Evolutionary conservation across 2,113 vertebrate genomes (phyloP), one percentile per base, ranked within the genome.

Genomic region (Salvator merianae): DNA sequence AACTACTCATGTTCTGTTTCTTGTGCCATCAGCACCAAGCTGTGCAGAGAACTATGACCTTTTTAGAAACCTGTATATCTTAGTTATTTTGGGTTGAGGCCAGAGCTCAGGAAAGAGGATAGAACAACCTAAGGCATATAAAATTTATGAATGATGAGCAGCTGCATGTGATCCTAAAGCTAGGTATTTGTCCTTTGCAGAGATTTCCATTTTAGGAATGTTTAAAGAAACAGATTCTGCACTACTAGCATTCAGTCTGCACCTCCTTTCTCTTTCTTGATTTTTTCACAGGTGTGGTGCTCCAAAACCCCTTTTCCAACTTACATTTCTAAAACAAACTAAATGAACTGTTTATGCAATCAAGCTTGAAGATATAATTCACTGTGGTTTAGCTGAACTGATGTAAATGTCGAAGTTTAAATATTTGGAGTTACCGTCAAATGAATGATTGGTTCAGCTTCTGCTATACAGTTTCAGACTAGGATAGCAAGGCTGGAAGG

Each of bases 321-420:
- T 88, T 81, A 90, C 85, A 87, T 93, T 88, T 88, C 53, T 84
- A 90, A 90, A 93, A 83, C 80, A 91, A 93, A 80, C 81, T 85
- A 88, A 92, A 81, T 47, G 77, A 91, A 86, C 50, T 85, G 78
- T 92, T 94, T 89, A 92, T 65, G 70, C 0, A 26, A 84, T 75
- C 91, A 82, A 81, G 89, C 77, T 89, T 84, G 90, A 85, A 77
- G 22, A 77, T 83, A 2, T 86, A 84, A 82, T 90, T 91, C 78
- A 26, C 81, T 85, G 84, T 59, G 81, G 81, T 79, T 74, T 85
- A 79, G 90, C 92, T n/a, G 0, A 34, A 82, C 26, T 74, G 84
- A 83, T 0, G 3, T 59, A 34, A 75, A 47, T 79, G 59, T 70
- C 82, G 76, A 78, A 89, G 85, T 91, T 93, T 88, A 93, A 90